phyloP scores from a whole-genome alignment of 2,797 vertebrate genomes.

The Cyclopterus lumpus region DNA sequence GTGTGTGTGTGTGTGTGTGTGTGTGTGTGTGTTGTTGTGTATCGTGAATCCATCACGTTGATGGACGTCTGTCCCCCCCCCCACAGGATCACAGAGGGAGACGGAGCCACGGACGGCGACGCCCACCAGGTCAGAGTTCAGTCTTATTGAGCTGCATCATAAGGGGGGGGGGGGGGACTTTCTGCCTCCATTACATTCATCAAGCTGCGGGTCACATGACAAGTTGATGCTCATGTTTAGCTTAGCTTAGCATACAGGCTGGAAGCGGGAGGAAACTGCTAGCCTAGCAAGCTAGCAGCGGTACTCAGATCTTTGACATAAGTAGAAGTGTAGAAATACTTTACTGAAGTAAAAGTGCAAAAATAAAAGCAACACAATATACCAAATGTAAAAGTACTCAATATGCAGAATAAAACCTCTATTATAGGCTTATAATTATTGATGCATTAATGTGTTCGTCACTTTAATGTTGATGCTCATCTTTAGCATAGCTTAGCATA shows the following conservation, averaged over 20 bases:
- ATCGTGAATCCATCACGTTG: neutral
- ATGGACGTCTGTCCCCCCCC: slow-evolving; percentile 54
- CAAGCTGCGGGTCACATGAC: neutral
- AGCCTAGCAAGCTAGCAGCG: too few species aligned
- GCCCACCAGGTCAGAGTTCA: slow-evolving; percentile 60
- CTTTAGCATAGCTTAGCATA: too few species aligned
- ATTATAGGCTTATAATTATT: too few species aligned
- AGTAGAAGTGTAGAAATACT: too few species aligned
- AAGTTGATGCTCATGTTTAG: neutral
- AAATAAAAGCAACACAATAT: too few species aligned
- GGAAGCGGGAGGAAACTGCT: neutral
- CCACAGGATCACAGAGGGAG: slow-evolving; percentile 53
- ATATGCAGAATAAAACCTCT: too few species aligned
- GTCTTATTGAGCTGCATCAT: neutral
- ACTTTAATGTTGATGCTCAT: too few species aligned
- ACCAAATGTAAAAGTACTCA: too few species aligned
- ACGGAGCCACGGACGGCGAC: neutral
- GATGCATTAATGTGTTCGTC: too few species aligned
- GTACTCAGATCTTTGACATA: too few species aligned
- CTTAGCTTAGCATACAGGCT: neutral
- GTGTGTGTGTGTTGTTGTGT: neutral
- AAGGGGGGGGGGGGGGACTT: neutral
- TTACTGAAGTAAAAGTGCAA: too few species aligned
- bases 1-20: slow-evolving; percentile 9
- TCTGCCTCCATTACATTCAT: neutral